phyloP scores from a whole-genome alignment of 2,888 invertebrate genomes.

The Amblyteles armatorius region DNA sequence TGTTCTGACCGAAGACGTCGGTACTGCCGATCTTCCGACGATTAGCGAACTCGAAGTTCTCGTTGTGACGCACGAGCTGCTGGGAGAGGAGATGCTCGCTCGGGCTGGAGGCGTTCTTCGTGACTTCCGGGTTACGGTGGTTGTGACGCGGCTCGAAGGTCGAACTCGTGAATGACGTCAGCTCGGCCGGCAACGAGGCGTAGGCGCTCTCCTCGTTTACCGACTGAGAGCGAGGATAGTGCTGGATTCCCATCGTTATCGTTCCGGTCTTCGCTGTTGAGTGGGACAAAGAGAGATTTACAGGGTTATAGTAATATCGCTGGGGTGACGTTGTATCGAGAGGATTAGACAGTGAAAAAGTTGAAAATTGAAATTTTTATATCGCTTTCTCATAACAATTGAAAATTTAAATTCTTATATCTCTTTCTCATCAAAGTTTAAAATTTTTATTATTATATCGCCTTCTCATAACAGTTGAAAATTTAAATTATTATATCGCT shows the following conservation, averaged over 20 bases:
- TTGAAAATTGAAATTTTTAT: too few species aligned
- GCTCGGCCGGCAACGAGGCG: conserved; percentile 79
- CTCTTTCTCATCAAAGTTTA: too few species aligned
- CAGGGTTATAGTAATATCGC: too few species aligned
- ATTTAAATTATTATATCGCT: too few species aligned
- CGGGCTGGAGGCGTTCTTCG: conserved; percentile 52
- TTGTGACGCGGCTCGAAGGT: conserved; percentile 78
- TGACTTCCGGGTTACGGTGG: conserved; percentile 52
- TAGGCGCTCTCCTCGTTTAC: conserved; percentile 78
- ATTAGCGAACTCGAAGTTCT: conserved; percentile 78
- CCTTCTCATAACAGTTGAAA: too few species aligned
- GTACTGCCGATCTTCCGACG: conserved; percentile 80
- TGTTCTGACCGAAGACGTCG: conserved; percentile 82
- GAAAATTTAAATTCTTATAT: too few species aligned
- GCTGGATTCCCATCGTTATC: conserved; percentile 81
- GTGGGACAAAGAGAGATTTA: too few species aligned
- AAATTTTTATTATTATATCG: too few species aligned
- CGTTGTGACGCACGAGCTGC: conserved; percentile 75
- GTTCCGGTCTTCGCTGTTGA: conserved; percentile 78
- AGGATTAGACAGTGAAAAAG: too few species aligned
- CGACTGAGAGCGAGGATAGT: conserved; percentile 77
- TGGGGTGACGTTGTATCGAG: too few species aligned
- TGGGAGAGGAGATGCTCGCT: conserved; percentile 69
- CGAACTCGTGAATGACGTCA: conserved; percentile 79
- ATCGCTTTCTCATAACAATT: too few species aligned